Conservation (phyloP, 2,888 invertebrate genomes). For the Nemotelus pantherinus region DNA sequence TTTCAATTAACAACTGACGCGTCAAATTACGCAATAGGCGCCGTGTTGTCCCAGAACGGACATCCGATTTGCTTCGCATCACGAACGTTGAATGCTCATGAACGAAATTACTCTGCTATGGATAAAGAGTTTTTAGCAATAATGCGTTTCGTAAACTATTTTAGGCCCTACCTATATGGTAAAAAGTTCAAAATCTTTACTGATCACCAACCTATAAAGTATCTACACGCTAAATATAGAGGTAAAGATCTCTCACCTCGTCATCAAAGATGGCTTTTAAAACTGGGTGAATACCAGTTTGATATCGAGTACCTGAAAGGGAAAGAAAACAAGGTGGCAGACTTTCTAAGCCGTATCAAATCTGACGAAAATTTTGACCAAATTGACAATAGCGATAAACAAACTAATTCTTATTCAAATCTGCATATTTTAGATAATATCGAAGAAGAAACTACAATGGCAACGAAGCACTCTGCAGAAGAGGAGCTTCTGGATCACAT, state of each 20-base stretch:
- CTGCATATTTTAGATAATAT: no score
- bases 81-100: no score
- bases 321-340: no score
- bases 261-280: slow-evolving; percentile 48
- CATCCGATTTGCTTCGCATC: slow-evolving; percentile 45
- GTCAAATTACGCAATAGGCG: slow-evolving; percentile 44
- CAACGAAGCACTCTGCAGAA: no score
- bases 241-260: slow-evolving; percentile 45
- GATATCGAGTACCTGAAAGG: no score
- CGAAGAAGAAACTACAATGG: no score
- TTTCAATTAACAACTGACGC: slow-evolving; percentile 45
- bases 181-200: slow-evolving; percentile 40
- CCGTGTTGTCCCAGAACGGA: slow-evolving; percentile 45
- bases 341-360: slow-evolving; percentile 30
- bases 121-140: no score
- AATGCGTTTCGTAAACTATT: slow-evolving; percentile 44
- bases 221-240: slow-evolving; percentile 47
- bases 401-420: no score
- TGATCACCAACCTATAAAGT: slow-evolving; percentile 49
- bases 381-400: not conserved
- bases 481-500: slow-evolving; percentile 19
- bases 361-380: slow-evolving; percentile 44
- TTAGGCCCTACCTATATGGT: not conserved
- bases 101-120: no score
- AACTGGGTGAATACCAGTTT: slow-evolving; percentile 10